phyloP scores from a whole-genome alignment of 2,888 invertebrate genomes.

The Pyrrhosoma nymphula region DNA sequence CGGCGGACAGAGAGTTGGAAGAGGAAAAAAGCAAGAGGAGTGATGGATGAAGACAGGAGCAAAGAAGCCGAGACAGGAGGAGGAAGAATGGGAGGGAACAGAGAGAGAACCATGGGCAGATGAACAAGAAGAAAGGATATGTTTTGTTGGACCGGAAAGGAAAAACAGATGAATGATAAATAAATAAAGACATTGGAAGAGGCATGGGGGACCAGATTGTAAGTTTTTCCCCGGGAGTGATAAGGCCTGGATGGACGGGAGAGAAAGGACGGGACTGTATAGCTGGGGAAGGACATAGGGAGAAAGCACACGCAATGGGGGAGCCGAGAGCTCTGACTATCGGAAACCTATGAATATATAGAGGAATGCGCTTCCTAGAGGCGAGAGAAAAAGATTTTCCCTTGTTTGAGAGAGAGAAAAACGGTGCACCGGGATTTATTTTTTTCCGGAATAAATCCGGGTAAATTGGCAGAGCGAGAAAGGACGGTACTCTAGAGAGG shows the following conservation, averaged over 20 bases:
- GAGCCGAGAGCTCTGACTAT: not conserved
- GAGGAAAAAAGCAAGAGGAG: not conserved
- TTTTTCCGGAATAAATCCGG: not conserved
- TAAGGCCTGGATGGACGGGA: not conserved
- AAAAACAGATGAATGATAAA: not conserved
- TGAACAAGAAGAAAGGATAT: not conserved
- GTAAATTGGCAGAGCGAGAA: not conserved
- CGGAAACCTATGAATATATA: not conserved
- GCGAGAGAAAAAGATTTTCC: not conserved
- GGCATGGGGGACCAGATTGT: not conserved
- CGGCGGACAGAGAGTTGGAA: not conserved
- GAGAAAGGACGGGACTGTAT: not conserved
- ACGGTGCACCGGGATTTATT: no score
- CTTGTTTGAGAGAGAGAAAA: no score
- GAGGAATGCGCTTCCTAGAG: not conserved
- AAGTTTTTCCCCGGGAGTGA: not conserved
- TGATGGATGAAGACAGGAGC: not conserved
- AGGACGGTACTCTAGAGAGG: not conserved
- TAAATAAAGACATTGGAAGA: not conserved
- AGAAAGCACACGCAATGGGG: not conserved
- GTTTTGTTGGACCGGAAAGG: not conserved
- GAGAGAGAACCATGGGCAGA: not conserved
- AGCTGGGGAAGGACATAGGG: not conserved
- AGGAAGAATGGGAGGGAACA: not conserved
- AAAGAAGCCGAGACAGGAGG: not conserved